Evolutionary conservation across 2,113 vertebrate genomes (phyloP), one percentile per base, ranked within the genome.

Genomic region (Coracopsis vasa): DNA sequence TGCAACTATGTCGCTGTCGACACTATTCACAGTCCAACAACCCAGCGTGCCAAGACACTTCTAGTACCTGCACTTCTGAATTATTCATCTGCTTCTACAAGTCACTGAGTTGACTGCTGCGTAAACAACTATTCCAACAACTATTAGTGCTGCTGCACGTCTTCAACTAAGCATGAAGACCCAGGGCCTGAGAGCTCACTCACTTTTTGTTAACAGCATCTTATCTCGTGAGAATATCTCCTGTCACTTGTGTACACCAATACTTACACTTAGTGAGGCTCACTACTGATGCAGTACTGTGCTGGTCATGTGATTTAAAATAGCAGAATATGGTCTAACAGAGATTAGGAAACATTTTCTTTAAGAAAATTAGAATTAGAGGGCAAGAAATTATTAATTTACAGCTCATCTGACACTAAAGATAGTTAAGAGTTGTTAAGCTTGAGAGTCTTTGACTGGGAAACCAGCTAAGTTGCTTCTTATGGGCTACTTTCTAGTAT

Each of bases 31-130:
- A 64, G 19, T 42, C 45, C 61, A 44, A 78, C 16, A n/a, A 37
- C 4, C 2, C 31, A 17, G 4, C 0, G 0, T 7, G 37, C 24
- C 74, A 85, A 65, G 69, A 6, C 0, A 0, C 39, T 42, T 47
- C 47, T 42, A 77, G 64, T 28, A 44, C 13, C 21, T 29, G 29
- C 12, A 10, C 35, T 80, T 70, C 60, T 56, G 37, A 69, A 33
- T 69, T 67, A 33, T 4, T n/a, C 1, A 0, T 31, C 41, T 62
- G 28, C 23, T 80, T 45, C 25, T 70, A 50, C 0, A 3, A 45
- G 39, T 20, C 42, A 35, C 60, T 33, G 53, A 37, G 39, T 27
- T 31, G 60, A 39, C 51, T 23, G 8, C 20, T 23, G 8, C 14
- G 42, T 27, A 56, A 39, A 10, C 29, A 58, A 1, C 54, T 54